phyloP scores from a whole-genome alignment of 2,113 vertebrate genomes.

The Actenoides hombroni region DNA sequence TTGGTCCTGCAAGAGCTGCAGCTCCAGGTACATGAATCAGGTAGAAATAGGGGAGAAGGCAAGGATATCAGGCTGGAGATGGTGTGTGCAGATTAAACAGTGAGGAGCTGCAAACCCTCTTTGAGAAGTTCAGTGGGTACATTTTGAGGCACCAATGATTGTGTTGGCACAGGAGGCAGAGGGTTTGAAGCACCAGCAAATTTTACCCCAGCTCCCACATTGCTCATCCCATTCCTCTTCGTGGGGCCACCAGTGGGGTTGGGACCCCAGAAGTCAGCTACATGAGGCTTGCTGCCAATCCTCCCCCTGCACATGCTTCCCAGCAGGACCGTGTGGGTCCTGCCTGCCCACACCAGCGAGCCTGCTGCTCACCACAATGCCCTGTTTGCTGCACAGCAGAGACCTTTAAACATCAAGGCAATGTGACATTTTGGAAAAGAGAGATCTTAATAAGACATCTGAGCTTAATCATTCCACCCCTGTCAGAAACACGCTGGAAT shows the following conservation, averaged over 20 bases:
- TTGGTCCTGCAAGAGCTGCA: not conserved
- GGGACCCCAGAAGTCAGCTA: not conserved
- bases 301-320: not conserved
- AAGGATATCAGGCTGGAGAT: not conserved
- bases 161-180: too few species aligned
- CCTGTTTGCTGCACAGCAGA: not conserved
- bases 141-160: rapidly evolving
- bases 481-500: not conserved
- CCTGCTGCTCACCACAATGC: not conserved
- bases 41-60: rapidly evolving
- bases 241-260: rapidly evolving
- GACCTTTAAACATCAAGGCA: constrained; percentile 35
- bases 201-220: not conserved
- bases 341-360: not conserved
- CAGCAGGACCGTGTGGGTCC: not conserved
- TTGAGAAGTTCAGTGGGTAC: rapidly evolving
- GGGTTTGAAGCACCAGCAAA: not conserved
- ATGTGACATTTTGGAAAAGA: not conserved
- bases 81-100: rapidly evolving
- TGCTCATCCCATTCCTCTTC: not conserved
- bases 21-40: not conserved
- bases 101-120: not conserved
- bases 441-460: constrained; percentile 1
- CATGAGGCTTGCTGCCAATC: not conserved
- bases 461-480: not conserved